phyloP scores from a whole-genome alignment of 2,113 vertebrate species.

The Sturnus vulgaris region DNA sequence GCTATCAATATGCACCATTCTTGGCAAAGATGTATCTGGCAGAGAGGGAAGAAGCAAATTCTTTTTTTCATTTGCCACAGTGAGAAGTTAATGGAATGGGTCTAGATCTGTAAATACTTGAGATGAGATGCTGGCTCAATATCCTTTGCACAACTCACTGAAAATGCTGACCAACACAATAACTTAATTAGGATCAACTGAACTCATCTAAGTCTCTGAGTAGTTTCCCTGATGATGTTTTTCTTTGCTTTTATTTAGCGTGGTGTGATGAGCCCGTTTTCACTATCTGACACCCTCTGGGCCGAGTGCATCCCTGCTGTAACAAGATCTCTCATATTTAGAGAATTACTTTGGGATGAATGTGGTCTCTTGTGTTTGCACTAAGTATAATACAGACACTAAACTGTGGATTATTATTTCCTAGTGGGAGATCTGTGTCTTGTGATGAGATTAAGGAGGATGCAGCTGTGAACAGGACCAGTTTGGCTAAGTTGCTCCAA shows the following conservation, averaged over 20 bases:
- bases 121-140: neutral
- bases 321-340: slow-evolving; percentile 46
- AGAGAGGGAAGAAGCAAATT: neutral
- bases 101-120: neutral
- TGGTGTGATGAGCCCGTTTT: neutral
- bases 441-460: slow-evolving; percentile 56
- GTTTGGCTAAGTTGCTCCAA: slow-evolving; percentile 10
- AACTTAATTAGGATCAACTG: neutral
- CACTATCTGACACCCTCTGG: neutral
- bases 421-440: slow-evolving; percentile 56
- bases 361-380: slow-evolving; percentile 54
- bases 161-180: neutral
- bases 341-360: slow-evolving; percentile 53
- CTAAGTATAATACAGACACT: slow-evolving; percentile 50
- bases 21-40: neutral
- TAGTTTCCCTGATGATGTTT: neutral
- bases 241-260: neutral
- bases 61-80: neutral
- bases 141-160: neutral
- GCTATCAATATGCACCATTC: neutral
- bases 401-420: slow-evolving; percentile 62
- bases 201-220: neutral
- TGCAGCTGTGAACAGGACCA: slow-evolving; percentile 36
- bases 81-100: neutral
- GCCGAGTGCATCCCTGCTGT: slow-evolving; percentile 9